Evolutionary conservation across 2,113 vertebrate species (phyloP).

Genomic region (Nettapus auritus): DNA sequence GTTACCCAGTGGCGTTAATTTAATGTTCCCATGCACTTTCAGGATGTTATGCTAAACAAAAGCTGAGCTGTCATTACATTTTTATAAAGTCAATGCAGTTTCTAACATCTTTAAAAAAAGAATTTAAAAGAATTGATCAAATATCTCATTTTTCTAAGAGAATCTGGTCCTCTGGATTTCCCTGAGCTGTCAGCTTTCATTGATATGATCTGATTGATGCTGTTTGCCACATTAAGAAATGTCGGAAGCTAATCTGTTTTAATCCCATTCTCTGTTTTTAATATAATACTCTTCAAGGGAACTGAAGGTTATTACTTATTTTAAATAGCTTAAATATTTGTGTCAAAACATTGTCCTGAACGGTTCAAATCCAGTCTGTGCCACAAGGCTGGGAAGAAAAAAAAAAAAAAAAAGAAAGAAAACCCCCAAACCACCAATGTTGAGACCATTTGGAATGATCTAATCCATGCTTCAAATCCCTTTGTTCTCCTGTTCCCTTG

Average conservation of each 20-base stretch:
- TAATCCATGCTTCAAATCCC: slow-evolving; percentile 52
- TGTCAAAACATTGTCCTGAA: slow-evolving; percentile 70
- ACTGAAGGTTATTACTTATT: slow-evolving; percentile 63
- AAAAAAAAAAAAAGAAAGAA: background rate
- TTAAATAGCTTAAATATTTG: slow-evolving; percentile 74
- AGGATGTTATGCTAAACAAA: slow-evolving; percentile 54
- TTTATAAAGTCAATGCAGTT: slow-evolving; percentile 57
- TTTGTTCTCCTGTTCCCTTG: slow-evolving; percentile 59
- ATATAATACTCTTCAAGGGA: slow-evolving; percentile 69
- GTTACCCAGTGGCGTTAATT: background rate
- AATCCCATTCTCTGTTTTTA: slow-evolving; percentile 70
- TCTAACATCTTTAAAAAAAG: slow-evolving; percentile 18
- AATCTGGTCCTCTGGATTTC: slow-evolving; percentile 56
- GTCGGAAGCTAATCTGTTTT: slow-evolving; percentile 64
- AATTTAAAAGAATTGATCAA: slow-evolving; percentile 57
- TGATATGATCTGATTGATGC: slow-evolving; percentile 68
- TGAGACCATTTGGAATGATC: slow-evolving; percentile 58
- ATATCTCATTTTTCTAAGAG: slow-evolving; percentile 60
- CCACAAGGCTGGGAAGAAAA: background rate
- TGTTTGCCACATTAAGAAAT: slow-evolving; percentile 65
- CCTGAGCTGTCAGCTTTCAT: slow-evolving; percentile 61
- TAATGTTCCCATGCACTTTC: background rate
- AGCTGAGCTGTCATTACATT: slow-evolving; percentile 63
- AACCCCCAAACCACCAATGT: background rate
- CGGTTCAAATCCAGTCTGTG: slow-evolving; percentile 58